Evolutionary conservation across 2,113 vertebrate genomes (phyloP).

Genomic region (Sphyrna mokarran): DNA sequence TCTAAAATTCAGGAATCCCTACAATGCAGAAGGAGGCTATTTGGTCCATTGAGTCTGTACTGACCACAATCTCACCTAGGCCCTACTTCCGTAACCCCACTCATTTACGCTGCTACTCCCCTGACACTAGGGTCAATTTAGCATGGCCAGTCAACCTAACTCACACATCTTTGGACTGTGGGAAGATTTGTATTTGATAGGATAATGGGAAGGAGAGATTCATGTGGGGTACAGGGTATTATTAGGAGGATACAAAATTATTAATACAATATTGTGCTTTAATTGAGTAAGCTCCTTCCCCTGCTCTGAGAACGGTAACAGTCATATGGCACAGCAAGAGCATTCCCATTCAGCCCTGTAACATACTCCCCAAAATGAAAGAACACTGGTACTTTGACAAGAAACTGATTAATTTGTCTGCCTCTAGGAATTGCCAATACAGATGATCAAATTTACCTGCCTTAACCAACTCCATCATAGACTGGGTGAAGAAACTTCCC

Average conservation of each 20-base stretch:
- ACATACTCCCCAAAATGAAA: background rate
- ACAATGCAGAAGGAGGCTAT: too few relatives aligned
- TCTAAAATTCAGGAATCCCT: too few relatives aligned
- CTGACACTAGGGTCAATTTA: too few relatives aligned
- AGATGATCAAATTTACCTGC: background rate
- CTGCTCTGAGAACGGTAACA: background rate
- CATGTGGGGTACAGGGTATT: background rate
- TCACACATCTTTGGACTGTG: too few relatives aligned
- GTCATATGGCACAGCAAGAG: background rate
- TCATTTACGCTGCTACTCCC: too few relatives aligned
- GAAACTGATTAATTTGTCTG: background rate
- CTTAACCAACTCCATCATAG: background rate
- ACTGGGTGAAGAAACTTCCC: background rate
- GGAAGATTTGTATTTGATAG: background rate
- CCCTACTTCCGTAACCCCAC: too few relatives aligned
- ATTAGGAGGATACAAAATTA: background rate
- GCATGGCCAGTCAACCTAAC: too few relatives aligned
- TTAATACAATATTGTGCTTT: background rate
- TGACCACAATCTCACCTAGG: too few relatives aligned
- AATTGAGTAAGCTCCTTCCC: background rate
- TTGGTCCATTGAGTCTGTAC: too few relatives aligned
- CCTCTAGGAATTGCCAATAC: background rate
- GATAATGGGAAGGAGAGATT: background rate
- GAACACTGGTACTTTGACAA: background rate
- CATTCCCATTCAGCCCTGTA: too few relatives aligned